A percentile compares a stretch with the other conserved stretches of the same genome.
Evolutionary conservation across 2,797 vertebrate species (phyloP).

Genomic region (Garrulus glandarius): DNA sequence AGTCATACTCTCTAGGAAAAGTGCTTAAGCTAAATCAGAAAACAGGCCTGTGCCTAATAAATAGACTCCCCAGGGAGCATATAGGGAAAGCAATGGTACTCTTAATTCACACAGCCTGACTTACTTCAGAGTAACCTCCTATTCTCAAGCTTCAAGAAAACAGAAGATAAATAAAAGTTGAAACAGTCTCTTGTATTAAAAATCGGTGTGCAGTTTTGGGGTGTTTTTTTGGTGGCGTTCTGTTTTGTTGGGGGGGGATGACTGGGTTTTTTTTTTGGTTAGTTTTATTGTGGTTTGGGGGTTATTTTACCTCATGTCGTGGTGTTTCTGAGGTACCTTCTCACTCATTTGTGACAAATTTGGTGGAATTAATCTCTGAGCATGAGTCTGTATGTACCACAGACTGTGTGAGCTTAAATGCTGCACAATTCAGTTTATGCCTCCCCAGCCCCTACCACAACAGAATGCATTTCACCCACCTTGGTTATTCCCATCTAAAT

Average conservation of each 20-base stretch:
- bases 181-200: not conserved
- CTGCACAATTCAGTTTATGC: not conserved
- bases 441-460: not conserved
- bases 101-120: not conserved
- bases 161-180: not conserved
- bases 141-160: not conserved
- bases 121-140: not conserved
- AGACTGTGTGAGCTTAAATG: not conserved
- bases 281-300: not conserved
- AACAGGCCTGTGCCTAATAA: constrained; percentile 27
- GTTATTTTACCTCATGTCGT: not conserved
- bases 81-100: not conserved
- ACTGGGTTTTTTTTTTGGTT: not conserved
- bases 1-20: not conserved
- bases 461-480: not conserved
- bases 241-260: not conserved
- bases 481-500: not conserved
- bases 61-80: not conserved
- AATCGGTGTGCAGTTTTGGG: not conserved
- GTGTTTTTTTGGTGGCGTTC: not conserved
- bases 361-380: not conserved
- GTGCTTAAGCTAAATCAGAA: constrained; percentile 28
- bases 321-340: not conserved
- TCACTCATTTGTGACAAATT: not conserved
- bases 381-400: not conserved